These are phyloP conservation scores for Nycticebus coucang DNA, from an alignment of 2,113 vertebrate genomes.

Conservation along the genomic window DNA sequence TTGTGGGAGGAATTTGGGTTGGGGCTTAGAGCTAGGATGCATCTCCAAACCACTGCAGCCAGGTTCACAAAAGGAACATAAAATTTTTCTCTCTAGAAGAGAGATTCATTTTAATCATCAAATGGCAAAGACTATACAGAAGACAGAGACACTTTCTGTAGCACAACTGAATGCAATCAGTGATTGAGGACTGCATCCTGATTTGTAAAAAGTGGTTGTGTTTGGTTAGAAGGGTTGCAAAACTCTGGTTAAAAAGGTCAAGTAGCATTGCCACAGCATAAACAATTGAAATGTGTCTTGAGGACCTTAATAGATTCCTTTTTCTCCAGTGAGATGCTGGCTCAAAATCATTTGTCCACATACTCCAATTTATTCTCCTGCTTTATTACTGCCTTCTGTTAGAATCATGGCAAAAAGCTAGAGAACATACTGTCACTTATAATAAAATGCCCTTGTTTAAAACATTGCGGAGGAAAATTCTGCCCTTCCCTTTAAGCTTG, in stretches of 20 bases:
- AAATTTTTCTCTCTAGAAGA: slow-evolving; percentile 13
- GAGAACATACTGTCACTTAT: neutral
- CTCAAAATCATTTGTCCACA: neutral
- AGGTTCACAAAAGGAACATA: slow-evolving; percentile 55
- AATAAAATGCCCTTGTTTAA: slow-evolving; percentile 20
- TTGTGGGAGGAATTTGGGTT: slow-evolving; percentile 53
- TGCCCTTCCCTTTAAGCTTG: neutral
- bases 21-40: slow-evolving; percentile 8
- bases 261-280: neutral
- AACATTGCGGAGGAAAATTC: neutral
- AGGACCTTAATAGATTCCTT: neutral
- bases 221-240: neutral
- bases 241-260: neutral
- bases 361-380: neutral
- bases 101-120: slow-evolving; percentile 36
- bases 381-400: slow-evolving; percentile 1
- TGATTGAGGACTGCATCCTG: neutral
- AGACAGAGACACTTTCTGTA: neutral
- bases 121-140: slow-evolving; percentile 33
- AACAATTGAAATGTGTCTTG: neutral
- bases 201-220: neutral
- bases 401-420: neutral
- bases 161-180: neutral
- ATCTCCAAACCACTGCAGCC: slow-evolving; percentile 44
- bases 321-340: neutral